Evolutionary conservation across 2,888 invertebrate genomes (phyloP).

Genomic region (Drosophila mayaguana): DNA sequence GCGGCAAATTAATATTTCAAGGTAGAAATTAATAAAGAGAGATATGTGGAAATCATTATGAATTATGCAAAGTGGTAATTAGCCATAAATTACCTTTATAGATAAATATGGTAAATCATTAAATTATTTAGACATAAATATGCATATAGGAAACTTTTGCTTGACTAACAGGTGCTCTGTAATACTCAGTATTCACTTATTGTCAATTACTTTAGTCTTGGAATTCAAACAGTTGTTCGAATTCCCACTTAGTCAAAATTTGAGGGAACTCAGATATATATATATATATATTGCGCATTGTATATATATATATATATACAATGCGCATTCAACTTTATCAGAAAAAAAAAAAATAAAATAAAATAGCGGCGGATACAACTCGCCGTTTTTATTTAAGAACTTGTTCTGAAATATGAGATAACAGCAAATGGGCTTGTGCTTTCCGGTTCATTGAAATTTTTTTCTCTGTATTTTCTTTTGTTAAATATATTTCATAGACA

Average conservation of each 20-base stretch:
- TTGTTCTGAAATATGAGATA: background rate
- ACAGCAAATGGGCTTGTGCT: background rate
- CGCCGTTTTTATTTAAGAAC: background rate
- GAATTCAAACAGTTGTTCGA: background rate
- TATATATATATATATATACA: background rate
- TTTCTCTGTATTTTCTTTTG: background rate
- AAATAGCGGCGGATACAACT: background rate
- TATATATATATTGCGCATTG: background rate
- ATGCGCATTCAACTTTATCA: background rate
- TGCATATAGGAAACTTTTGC: background rate
- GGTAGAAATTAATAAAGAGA: background rate
- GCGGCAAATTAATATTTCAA: background rate
- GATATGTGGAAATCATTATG: background rate
- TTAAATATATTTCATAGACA: background rate
- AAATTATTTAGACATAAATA: background rate
- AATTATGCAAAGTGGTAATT: constrained; percentile 20
- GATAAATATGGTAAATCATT: background rate
- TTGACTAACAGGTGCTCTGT: background rate
- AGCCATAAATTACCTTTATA: background rate
- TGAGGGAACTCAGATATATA: background rate
- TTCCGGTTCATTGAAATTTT: background rate
- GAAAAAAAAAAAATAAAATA: too few species aligned
- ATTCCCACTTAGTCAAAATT: background rate
- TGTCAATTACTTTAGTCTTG: background rate
- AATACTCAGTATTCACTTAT: background rate